These are phyloP conservation scores for Tetragonula carbonaria DNA, from an alignment of 2,888 invertebrate genomes.

Conservation along the genomic window DNA sequence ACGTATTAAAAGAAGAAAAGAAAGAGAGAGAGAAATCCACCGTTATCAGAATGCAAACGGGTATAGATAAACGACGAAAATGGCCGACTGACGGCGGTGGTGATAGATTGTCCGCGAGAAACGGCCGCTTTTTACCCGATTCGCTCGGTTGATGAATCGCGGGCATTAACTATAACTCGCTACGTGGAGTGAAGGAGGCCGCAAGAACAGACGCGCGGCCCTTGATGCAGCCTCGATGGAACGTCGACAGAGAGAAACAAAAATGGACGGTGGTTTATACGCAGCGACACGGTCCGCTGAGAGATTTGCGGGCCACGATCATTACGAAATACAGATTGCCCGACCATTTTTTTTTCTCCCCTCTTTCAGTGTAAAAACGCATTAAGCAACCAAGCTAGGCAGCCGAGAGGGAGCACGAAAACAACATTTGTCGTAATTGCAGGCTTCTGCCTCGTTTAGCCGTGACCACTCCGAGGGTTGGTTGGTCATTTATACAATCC, in stretches of 20 bases:
- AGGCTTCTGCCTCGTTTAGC: slow-evolving; percentile 18
- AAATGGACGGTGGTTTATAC: slow-evolving; percentile 3
- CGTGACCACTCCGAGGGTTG: neutral
- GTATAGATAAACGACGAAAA: neutral
- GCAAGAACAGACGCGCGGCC: neutral
- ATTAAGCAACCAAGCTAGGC: slow-evolving; percentile 22
- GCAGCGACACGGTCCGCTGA: neutral
- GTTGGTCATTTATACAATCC: slow-evolving; percentile 38
- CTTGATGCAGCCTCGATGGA: neutral
- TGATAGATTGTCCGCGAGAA: neutral
- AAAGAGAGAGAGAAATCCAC: no score
- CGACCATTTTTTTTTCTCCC: neutral
- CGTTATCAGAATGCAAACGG: neutral
- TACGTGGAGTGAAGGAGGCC: neutral
- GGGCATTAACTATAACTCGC: neutral
- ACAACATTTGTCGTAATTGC: slow-evolving; percentile 53
- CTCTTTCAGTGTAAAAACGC: neutral
- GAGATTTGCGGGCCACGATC: neutral
- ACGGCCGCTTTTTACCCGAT: neutral
- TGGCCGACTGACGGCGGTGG: neutral
- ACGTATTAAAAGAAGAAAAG: neutral
- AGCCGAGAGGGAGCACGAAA: slow-evolving; percentile 25
- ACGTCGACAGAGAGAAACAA: slow-evolving; percentile 12
- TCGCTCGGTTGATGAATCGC: slow-evolving; percentile 10
- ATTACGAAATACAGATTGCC: slow-evolving; percentile 34